These are phyloP conservation scores for Eueremaeus valkanovi DNA, from an alignment of 2,888 invertebrate species.

Conservation along the genomic window DNA sequence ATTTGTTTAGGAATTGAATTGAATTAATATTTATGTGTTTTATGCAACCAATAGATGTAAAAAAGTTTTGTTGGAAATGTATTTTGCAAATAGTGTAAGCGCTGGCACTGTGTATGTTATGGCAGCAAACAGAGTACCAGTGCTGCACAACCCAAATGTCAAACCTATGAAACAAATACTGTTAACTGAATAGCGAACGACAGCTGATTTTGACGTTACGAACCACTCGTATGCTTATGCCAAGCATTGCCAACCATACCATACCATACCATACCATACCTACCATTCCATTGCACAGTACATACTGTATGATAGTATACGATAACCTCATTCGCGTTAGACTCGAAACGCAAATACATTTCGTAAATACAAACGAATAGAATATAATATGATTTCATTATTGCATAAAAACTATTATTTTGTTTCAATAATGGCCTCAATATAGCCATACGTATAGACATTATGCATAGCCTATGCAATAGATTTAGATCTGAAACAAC, in stretches of 20 bases:
- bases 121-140: background rate
- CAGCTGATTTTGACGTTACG: slow-evolving; percentile 40
- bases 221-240: no score
- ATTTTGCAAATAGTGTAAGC: no score
- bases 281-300: background rate
- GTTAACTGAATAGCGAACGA: slow-evolving; percentile 21
- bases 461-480: background rate
- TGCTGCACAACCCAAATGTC: slow-evolving; percentile 17
- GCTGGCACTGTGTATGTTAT: background rate
- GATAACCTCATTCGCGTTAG: slow-evolving; percentile 13
- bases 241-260: background rate
- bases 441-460: background rate
- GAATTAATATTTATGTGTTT: background rate
- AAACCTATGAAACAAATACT: slow-evolving; percentile 15
- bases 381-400: background rate
- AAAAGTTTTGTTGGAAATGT: background rate
- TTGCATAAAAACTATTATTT: slow-evolving; percentile 16
- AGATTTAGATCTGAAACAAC: background rate
- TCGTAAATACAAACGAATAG: no score
- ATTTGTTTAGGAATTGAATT: no score
- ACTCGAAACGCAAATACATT: background rate
- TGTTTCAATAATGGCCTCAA: slow-evolving; percentile 36
- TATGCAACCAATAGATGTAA: background rate
- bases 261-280: background rate
- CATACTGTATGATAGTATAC: background rate